Conservation (phyloP, 2,888 invertebrate genomes). For the Malthinus flaveolus region DNA sequence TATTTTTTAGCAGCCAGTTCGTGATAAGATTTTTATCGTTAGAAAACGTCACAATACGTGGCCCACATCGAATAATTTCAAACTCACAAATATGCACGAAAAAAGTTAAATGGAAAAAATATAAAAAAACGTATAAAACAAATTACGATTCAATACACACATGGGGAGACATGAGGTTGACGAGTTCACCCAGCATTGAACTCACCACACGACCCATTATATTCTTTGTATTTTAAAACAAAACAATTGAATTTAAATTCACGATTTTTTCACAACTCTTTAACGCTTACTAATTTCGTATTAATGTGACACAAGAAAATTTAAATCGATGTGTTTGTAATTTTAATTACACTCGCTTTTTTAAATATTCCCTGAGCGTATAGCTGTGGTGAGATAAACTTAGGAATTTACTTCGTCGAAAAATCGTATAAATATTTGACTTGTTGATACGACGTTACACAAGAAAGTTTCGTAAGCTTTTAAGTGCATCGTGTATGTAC, state of each 20-base stretch:
- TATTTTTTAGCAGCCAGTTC: too few relatives aligned
- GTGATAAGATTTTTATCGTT: too few relatives aligned
- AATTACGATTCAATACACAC: neutral
- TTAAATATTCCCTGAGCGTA: constrained; percentile 19
- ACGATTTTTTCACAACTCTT: constrained; percentile 4
- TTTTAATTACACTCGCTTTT: constrained; percentile 8
- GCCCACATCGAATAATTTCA: too few relatives aligned
- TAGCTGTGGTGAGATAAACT: constrained; percentile 3
- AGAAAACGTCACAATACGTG: too few relatives aligned
- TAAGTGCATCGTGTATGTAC: too few relatives aligned
- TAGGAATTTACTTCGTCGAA: constrained; percentile 13
- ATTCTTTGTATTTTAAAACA: neutral
- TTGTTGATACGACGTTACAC: too few relatives aligned
- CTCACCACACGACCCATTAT: neutral
- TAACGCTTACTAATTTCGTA: constrained; percentile 8
- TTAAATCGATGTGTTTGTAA: constrained; percentile 12
- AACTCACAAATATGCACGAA: too few relatives aligned
- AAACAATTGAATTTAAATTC: constrained; percentile 6
- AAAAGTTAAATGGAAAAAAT: too few relatives aligned
- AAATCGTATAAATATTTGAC: too few relatives aligned
- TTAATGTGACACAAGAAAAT: constrained; percentile 8
- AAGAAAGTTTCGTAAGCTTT: too few relatives aligned
- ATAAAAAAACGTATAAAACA: too few relatives aligned
- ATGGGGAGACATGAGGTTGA: constrained; percentile 2
- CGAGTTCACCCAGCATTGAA: constrained; percentile 4